Evolutionary conservation across 2,113 vertebrate species (phyloP).

Genomic region (Macaca fascicularis): T2T-MFA8v1.1 NC_088388.1:32260001-32260500

Average conservation of each 20-base stretch:
- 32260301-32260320: background rate
- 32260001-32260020: background rate
- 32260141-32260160: background rate
- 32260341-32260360: background rate
- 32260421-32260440: background rate
- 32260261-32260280: background rate
- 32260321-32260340: background rate
- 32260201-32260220: constrained; percentile 6
- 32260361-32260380: too few relatives aligned
- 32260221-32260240: background rate
- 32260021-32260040: background rate
- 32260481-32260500: background rate
- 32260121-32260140: constrained; percentile 2
- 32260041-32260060: background rate
- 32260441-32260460: background rate
- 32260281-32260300: background rate
- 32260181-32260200: background rate
- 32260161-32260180: constrained; percentile 1
- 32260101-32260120: background rate
- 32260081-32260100: background rate
- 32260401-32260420: background rate
- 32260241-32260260: background rate
- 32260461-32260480: background rate
- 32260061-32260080: background rate
- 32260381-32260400: background rate